Conservation (phyloP, 2,888 invertebrate genomes). For the Drosophila algonquin region DNA sequence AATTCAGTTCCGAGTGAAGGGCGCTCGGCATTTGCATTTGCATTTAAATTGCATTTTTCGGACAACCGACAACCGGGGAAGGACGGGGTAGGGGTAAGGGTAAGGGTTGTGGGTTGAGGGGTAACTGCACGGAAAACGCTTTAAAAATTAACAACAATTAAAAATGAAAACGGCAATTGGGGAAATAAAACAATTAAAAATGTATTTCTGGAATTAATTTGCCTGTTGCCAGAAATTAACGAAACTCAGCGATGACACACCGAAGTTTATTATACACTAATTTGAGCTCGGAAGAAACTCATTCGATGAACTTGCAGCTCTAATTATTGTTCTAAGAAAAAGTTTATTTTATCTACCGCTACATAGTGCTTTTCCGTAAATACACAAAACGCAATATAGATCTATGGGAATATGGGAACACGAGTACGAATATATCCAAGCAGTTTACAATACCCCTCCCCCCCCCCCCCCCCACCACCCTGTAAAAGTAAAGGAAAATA, state of each 20-base stretch:
- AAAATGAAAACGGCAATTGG: conserved; percentile 21
- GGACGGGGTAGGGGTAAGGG: too few relatives aligned
- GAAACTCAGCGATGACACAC: background rate
- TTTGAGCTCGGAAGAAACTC: background rate
- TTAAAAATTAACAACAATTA: conserved; percentile 38
- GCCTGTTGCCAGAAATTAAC: background rate
- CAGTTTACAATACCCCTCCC: conserved; percentile 4
- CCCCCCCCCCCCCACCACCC: too few relatives aligned
- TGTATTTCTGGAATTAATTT: background rate
- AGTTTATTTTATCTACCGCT: conserved; percentile 23
- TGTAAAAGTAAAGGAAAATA: conserved; percentile 12
- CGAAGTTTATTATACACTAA: conserved; percentile 2
- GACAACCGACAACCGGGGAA: background rate
- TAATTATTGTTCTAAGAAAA: conserved; percentile 13
- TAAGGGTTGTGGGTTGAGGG: background rate
- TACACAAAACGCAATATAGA: conserved; percentile 28
- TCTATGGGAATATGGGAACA: background rate
- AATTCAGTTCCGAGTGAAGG: conserved; percentile 62
- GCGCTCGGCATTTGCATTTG: conserved; percentile 65
- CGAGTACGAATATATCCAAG: background rate
- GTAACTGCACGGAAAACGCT: background rate
- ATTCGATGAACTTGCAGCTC: conserved; percentile 14
- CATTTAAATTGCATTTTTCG: conserved; percentile 70
- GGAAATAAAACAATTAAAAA: conserved; percentile 28
- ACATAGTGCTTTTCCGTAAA: conserved; percentile 28